A percentile compares a stretch with the other conserved stretches of the same genome.
Conservation (phyloP, 2,888 invertebrate genomes). For the Rugalucina vietnamica region DNA sequence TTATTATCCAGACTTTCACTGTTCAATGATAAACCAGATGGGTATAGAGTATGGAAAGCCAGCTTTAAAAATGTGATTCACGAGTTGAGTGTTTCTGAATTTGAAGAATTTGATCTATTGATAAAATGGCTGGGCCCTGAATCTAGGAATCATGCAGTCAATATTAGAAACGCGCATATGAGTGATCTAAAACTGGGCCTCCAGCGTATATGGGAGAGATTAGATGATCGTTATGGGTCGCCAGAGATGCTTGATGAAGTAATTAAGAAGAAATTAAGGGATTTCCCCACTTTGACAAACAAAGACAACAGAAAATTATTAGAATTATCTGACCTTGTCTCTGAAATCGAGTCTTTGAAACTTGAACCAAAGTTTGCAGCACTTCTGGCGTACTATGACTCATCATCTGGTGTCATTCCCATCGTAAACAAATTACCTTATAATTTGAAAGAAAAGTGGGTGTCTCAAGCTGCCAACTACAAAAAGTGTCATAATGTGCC, state of each 20-base stretch:
- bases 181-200: conserved; percentile 19
- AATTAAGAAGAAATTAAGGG: conserved; percentile 2
- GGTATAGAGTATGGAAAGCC: not conserved
- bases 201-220: conserved; percentile 22
- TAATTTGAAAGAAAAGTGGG: conserved; percentile 24
- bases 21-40: not conserved
- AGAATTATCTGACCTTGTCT: conserved; percentile 26
- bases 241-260: conserved; percentile 26
- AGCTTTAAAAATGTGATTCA: not conserved
- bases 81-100: not conserved
- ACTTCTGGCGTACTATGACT: conserved; percentile 23
- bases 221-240: conserved; percentile 39
- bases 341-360: conserved; percentile 16
- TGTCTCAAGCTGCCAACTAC: conserved; percentile 5
- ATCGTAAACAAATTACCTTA: conserved; percentile 19
- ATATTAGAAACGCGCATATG: conserved; percentile 28
- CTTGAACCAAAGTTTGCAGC: not conserved
- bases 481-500: not conserved
- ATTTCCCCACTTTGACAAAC: conserved; percentile 15
- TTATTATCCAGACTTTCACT: not conserved
- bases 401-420: conserved; percentile 7
- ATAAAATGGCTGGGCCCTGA: conserved; percentile 41
- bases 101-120: conserved; percentile 36
- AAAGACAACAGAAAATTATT: conserved; percentile 18
- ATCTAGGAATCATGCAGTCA: conserved; percentile 34